Base-by-base conservation (phyloP, 2,113 vertebrate genomes). In the Dromaius novaehollandiae region DNA sequence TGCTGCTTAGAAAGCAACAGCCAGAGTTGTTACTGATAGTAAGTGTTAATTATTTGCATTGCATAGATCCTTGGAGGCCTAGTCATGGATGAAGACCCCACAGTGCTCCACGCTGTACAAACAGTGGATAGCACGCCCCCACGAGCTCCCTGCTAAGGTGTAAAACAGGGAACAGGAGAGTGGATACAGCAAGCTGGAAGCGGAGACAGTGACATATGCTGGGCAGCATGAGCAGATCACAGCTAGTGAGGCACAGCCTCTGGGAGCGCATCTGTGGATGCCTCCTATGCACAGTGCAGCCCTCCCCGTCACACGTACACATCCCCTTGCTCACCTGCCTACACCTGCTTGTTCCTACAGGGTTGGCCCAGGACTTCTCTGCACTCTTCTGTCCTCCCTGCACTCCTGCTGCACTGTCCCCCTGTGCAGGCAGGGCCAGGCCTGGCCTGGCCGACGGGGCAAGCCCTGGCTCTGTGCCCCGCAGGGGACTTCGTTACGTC, bases 61-160 rank as follows among this genome's bases (percentile, higher is more conserved):
- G 51, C 26, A 28, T 14, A 21, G 85, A 30, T 63, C 63, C 38
- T 24, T 28, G 51, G 61, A 44, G 36, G 60, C 20, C 32, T 5
- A 24, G 14, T 13, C 34, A 25, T 34, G 64, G 64, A 6, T 34
- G 40, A 0, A 1, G 46, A 19, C 56, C 66, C 44, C 26, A 0
- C 0, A 0, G 81, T 51, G 56, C 18, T 53, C 60, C 11, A 1
- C 34, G 55, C 60, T 25, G 14, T n/a, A 8, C 56, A 36, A 3
- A 24, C 12, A 3, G 1, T 10, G 69, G 56, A 36, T 68, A 7
- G 22, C 1, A 38, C 81, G 64, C 32, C 86, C 11, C 0, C 24
- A 1, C 83, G 74, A 76, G 36, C 86, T 38, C 10, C 2, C 32
- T 56, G 84, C 63, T 42, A 51, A 1, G 50, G 19, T 9, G 2